phyloP scores from a whole-genome alignment of 37 sponge, comb jelly and placozoan species.

The Chondrosia reniformis region DNA sequence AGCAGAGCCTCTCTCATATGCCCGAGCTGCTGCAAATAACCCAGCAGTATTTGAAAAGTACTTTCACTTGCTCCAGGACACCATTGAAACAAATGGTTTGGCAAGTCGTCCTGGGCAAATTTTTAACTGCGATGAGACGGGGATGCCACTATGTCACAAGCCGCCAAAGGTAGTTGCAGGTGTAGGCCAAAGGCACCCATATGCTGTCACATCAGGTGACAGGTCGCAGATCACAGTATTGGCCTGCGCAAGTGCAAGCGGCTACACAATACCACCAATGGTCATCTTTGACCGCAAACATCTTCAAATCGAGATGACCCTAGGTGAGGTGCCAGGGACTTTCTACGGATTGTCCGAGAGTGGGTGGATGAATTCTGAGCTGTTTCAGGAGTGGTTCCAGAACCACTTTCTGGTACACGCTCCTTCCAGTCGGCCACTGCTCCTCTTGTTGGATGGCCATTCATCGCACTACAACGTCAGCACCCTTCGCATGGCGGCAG shows the following conservation, averaged over 20 bases:
- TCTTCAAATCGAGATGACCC: background rate
- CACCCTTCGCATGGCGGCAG: constrained; percentile 24
- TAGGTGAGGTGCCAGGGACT: constrained; percentile 38
- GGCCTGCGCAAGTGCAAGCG: constrained; percentile 47
- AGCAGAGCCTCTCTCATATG: constrained; percentile 19
- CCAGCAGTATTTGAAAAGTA: constrained; percentile 12
- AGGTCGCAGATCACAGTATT: constrained; percentile 41
- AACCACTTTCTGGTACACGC: constrained; percentile 29
- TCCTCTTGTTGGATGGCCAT: constrained; percentile 45
- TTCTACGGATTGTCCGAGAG: constrained; percentile 31
- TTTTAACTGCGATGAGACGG: constrained; percentile 50
- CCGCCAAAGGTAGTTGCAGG: constrained; percentile 27
- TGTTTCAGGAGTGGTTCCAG: constrained; percentile 35
- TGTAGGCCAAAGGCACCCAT: constrained; percentile 29
- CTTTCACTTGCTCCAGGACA: constrained; percentile 34
- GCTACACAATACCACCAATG: constrained; percentile 43
- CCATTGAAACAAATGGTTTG: constrained; percentile 16
- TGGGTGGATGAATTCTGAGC: constrained; percentile 27
- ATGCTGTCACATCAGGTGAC: constrained; percentile 25
- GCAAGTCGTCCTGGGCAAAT: constrained; percentile 14
- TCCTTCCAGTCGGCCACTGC: constrained; percentile 20
- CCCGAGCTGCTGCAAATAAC: constrained; percentile 18
- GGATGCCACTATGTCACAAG: constrained; percentile 36
- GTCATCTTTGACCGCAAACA: constrained; percentile 27
- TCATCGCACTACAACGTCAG: constrained; percentile 34